Evolutionary conservation across 2,797 vertebrate species (phyloP), one percentile per base, ranked within the genome.

Genomic region (Leuciscus waleckii): DNA sequence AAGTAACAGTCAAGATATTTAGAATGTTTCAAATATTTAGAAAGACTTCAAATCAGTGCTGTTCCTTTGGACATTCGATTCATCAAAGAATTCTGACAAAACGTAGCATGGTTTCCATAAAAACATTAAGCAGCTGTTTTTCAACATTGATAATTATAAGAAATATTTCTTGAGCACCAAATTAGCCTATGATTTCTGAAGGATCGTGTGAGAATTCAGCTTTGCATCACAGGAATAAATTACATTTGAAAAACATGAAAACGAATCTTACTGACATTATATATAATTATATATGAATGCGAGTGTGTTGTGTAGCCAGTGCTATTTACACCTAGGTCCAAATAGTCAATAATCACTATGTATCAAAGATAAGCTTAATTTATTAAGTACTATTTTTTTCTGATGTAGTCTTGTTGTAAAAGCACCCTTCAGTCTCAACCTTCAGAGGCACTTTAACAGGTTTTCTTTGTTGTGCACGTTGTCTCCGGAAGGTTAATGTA

Each of bases 361-460:
- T 4, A 9, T 58, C 51, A 58, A 39, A 58, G 23, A 54, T 75
- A 2, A 0, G 4, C 7, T 56, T 58, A 16, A 21, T 37, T 68
- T 35, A 9, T 56, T 49, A 37, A 11, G 26, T 74, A 51, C 26
- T 35, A 8, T 56, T 51, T 51, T 51, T n/a, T 23, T 13, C 32
- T 58, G 21, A 56, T n/a, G 11, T 58, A 77, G 74, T 58, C 32
- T 58, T 51, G 4, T 29, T 74, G 41, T 74, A 29, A 56, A 76
- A 76, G 29, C 39, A 46, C 23, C 41, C 26, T 51, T 80, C 63
- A 14, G 41, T 8, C 49, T 81, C 78, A 65, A 81, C 43, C 63
- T 84, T 63, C 69, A 54, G 78, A 49, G 17, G 71, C 73, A 77
- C 23, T 77, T n/a, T 58, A 39, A 73, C 56, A 61, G 49, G 65